A percentile compares a stretch with the other conserved stretches of the same genome.
Evolutionary conservation across 1,140 invertebrate genomes (phyloP).

Genomic region (Polypedilum pembai): DNA sequence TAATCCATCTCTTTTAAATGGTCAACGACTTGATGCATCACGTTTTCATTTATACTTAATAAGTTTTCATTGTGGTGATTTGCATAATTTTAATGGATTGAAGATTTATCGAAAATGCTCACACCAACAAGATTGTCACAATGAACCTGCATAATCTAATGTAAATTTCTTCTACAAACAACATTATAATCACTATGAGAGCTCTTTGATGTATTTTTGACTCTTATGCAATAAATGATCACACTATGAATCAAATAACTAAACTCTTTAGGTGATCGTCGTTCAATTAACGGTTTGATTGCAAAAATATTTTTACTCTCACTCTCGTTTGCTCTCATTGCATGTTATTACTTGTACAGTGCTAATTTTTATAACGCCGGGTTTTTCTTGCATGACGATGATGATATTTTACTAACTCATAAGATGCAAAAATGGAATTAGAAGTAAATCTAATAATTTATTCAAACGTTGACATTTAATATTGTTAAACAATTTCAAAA

Average conservation of each 20-base stretch:
- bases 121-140: not conserved
- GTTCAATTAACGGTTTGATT: too few relatives aligned
- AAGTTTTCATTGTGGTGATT: not conserved
- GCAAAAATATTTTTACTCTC: too few relatives aligned
- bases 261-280: too few relatives aligned
- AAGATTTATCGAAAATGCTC: too few relatives aligned
- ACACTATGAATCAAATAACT: too few relatives aligned
- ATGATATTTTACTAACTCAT: not conserved
- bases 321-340: too few relatives aligned
- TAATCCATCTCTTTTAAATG: too few relatives aligned
- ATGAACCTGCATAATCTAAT: not conserved
- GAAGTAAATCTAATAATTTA: slow-evolving; percentile 24
- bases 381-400: too few relatives aligned
- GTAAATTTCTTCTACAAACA: slow-evolving; percentile 4
- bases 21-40: not conserved
- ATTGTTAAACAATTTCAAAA: slow-evolving; percentile 20
- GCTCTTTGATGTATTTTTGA: too few relatives aligned
- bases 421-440: not conserved
- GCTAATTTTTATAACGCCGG: slow-evolving; percentile 11
- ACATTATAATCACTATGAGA: not conserved
- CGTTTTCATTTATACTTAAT: too few relatives aligned
- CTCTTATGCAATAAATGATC: too few relatives aligned
- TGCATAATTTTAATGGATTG: too few relatives aligned
- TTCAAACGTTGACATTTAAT: slow-evolving; percentile 28
- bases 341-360: not conserved